Base-by-base conservation (phyloP, 2,797 vertebrate species). In the Rostrhamus sociabilis region DNA sequence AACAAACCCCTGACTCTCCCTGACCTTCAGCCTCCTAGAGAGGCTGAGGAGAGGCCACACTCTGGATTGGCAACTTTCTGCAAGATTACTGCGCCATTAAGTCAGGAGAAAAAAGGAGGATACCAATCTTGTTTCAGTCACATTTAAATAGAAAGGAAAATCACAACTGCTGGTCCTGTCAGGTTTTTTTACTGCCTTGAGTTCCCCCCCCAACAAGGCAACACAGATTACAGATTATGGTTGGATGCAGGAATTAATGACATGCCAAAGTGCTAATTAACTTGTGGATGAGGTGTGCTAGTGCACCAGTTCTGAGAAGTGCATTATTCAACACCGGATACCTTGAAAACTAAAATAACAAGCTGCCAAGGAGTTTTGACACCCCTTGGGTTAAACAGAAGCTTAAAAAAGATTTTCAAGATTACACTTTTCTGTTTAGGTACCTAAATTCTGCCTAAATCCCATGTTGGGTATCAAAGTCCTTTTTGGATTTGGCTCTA, bases 321-420 rank as follows among this genome's bases (percentile, higher is more conserved):
- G 60, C 56, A 79, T 92, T 94, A 87, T 93, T 95, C 89, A 96
- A 90, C 56, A 90, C 34, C 0, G 2, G 53, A 81, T 82, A 90
- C 69, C 82, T 79, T 78, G 53, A 84, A 91, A 91, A 96, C 17
- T 11, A 80, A 94, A 95, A 86, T 95, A 96, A 90, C 71, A 90
- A 95, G 75, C n/a, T 94, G 86, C 64, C 1, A 2, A 86, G 89
- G 78, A 94, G 15, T 72, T 92, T 93, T 88, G 62, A 83, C 69
- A 88, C 27, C 19, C 19, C 18, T 67, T 82, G 58, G 34, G 50
- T 94, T 79, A 89, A 89, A 80, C 12, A 89, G 48, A 87, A 87
- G 45, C 48, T 89, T 58, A 45, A 76, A 47, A 87, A 83, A 50
- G 34, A 64, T 86, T 91, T 91, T 95, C 53, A 91, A 43, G 38